Evolutionary conservation across 1,140 invertebrate genomes (phyloP).

Genomic region (Ditylenchus dipsaci): DNA sequence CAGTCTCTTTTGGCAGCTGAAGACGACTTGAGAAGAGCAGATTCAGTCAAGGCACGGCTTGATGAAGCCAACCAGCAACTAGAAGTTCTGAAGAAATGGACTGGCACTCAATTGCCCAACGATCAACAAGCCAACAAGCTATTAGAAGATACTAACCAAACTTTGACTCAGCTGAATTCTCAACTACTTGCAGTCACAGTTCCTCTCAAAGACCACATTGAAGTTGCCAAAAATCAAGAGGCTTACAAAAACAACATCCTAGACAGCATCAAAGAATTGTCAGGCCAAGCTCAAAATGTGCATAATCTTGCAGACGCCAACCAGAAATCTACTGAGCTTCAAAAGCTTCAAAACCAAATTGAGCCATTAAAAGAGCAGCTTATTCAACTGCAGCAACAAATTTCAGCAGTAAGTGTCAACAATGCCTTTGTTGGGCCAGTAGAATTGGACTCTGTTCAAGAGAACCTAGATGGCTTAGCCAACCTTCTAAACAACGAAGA

Average conservation of each 20-base stretch:
- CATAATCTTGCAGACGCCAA: slow-evolving; percentile 3
- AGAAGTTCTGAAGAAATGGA: slow-evolving; percentile 3
- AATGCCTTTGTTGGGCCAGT: background rate
- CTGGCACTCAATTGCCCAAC: background rate
- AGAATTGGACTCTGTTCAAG: background rate
- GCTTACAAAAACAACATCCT: background rate
- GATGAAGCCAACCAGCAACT: slow-evolving; percentile 8
- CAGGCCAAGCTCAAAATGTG: background rate
- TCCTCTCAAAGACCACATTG: slow-evolving; percentile 2
- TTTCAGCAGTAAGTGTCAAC: no score
- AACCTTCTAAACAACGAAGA: background rate
- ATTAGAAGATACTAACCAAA: background rate
- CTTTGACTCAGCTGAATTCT: slow-evolving; percentile 7
- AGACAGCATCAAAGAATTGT: background rate
- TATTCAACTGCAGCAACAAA: background rate
- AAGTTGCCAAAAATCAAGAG: slow-evolving; percentile 4
- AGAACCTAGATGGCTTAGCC: background rate
- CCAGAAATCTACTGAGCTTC: background rate
- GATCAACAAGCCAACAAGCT: background rate
- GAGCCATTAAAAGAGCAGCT: slow-evolving; percentile 4
- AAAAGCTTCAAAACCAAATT: slow-evolving; percentile 4
- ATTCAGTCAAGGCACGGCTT: background rate
- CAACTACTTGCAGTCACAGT: slow-evolving; percentile 1
- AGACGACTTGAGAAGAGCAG: slow-evolving; percentile 12
- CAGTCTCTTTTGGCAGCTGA: slow-evolving; percentile 6